Conservation (phyloP, 2,888 invertebrate genomes). For the Apodemia zela region DNA sequence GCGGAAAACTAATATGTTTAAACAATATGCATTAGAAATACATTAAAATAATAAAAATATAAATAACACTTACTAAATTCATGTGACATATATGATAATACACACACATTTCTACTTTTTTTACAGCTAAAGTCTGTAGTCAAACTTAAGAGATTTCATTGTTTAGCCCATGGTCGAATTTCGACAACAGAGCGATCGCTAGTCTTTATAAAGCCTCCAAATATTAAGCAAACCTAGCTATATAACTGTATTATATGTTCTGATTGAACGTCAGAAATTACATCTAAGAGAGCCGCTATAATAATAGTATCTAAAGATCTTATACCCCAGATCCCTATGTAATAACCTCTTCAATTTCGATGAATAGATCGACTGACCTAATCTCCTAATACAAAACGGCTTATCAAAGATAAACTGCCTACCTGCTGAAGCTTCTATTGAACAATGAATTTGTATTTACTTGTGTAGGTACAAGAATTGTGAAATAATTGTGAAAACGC, state of each 20-base stretch:
- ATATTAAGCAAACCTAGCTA: neutral
- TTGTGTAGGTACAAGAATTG: neutral
- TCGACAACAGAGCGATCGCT: too few relatives aligned
- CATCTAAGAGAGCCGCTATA: neutral
- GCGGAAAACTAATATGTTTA: too few relatives aligned
- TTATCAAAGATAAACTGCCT: constrained; percentile 6
- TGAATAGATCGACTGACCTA: neutral
- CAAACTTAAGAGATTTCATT: too few relatives aligned
- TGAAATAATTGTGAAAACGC: too few relatives aligned
- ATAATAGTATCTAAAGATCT: constrained; percentile 4
- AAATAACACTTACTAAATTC: too few relatives aligned
- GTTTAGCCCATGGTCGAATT: too few relatives aligned
- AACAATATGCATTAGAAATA: too few relatives aligned
- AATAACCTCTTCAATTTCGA: constrained; percentile 1
- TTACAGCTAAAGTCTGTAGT: too few relatives aligned
- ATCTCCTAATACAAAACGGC: constrained; percentile 12
- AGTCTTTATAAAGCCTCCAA: too few relatives aligned
- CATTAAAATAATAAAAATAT: too few relatives aligned
- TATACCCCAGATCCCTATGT: constrained; percentile 1
- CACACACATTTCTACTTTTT: too few relatives aligned
- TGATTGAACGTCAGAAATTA: constrained; percentile 5
- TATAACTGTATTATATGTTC: neutral
- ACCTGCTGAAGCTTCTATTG: constrained; percentile 1
- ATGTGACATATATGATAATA: too few relatives aligned
- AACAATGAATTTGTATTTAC: neutral